These are phyloP conservation scores for Rhinatrema bivittatum DNA, from an alignment of 2,797 vertebrate species.

Conservation along the genomic window DNA sequence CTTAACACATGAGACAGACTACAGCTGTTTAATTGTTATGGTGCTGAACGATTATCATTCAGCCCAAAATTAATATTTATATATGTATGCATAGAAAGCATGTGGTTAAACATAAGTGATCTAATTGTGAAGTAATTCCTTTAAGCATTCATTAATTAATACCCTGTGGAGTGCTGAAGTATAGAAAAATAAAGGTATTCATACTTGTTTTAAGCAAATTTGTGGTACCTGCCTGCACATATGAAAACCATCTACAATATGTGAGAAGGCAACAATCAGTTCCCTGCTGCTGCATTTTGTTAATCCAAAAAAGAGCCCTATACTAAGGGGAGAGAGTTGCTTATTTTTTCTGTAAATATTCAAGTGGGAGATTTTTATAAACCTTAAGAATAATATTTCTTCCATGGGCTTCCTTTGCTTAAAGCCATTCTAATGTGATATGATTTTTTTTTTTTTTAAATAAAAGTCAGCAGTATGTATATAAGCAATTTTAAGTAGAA, in stretches of 20 bases:
- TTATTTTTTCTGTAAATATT: no score
- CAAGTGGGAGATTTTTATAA: no score
- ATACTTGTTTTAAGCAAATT: constrained; percentile 8
- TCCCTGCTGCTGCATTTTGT: no score
- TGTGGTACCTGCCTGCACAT: not conserved
- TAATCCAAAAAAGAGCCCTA: no score
- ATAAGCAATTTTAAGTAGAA: no score
- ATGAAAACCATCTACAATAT: constrained; percentile 8
- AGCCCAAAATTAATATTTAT: constrained; percentile 64
- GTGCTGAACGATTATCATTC: constrained; percentile 43
- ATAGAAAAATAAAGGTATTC: constrained; percentile 9
- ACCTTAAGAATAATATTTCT: no score
- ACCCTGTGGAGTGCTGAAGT: constrained; percentile 32
- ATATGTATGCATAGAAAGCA: constrained; percentile 40
- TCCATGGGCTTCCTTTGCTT: no score
- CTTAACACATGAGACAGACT: constrained; percentile 52
- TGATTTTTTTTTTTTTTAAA: no score
- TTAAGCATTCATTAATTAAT: constrained; percentile 45
- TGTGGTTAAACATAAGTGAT: constrained; percentile 50
- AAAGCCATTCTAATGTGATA: no score
- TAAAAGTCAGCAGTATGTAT: no score
- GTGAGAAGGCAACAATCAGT: no score
- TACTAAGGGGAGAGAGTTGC: no score
- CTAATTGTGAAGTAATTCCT: constrained; percentile 46
- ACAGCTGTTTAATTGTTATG: constrained; percentile 65